Base-by-base conservation (phyloP, 1,140 invertebrate species). In the Lethocerus indicus region DNA sequence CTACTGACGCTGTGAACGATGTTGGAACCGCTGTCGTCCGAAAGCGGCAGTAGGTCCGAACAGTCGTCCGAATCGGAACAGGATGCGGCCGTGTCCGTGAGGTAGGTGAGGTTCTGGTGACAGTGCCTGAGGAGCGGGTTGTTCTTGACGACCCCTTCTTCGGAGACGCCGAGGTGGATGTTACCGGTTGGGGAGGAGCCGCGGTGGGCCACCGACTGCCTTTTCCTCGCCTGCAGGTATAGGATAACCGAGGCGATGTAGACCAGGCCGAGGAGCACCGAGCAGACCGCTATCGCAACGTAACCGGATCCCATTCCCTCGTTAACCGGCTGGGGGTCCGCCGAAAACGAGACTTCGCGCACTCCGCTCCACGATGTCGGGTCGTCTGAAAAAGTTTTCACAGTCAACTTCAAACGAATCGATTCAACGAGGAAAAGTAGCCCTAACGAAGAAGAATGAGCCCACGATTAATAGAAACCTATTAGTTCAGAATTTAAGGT, bases 221-320 rank as follows among this genome's bases (percentile, higher is more conserved):
- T 45, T 35, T 51, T 66, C 54, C 76, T 72, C 42, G 81, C 73
- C 56, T 84, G 81, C 6, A 90, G 61, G 59, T 86, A 89, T 0
- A 87, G 67, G 20, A 85, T 79, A 4, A 89, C 78, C 13, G 83
- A 86, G 0, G 81, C 78, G 2, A 88, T 76, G 57, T 89, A 90
- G 54, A 87, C 81, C 13, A 89, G 65, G 0, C 83, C 84, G 3
- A 90, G 65, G 2, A 87, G 66, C 27, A 87, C 67, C 1, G 83
- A 82, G 54, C 81, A 83, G 9, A 87, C 70, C 12, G 80, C 85
- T 39, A 90, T 86, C 0, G 83, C 81, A 1, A 86, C 71, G 54
- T 86, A 87, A 61, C 88, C 83, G 1, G 75, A 71, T 3, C 53
- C 60, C 6, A 74, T 66, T 25, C 82, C 67, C 42, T 76, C 73